Conservation (phyloP, 2,797 vertebrate species). For the Loriculus beryllinus region DNA sequence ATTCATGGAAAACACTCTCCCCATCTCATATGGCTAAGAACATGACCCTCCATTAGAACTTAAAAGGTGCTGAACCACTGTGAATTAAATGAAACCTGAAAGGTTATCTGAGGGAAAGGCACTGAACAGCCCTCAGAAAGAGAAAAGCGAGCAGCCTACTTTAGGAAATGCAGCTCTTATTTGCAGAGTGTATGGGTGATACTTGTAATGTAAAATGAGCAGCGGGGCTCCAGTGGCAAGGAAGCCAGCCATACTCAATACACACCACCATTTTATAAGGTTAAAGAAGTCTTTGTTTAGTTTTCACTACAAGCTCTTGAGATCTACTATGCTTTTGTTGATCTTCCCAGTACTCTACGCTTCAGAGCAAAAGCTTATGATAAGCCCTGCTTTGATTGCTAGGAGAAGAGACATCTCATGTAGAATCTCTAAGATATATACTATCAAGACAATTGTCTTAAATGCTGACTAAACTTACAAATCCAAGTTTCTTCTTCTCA, state of each 20-base stretch:
- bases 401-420: background rate
- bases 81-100: background rate
- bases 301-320: background rate
- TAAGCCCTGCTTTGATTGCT: background rate
- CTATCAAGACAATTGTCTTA: background rate
- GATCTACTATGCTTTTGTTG: fast-evolving
- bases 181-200: background rate
- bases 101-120: background rate
- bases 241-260: background rate
- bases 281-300: background rate
- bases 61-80: background rate
- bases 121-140: background rate
- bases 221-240: background rate
- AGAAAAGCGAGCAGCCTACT: background rate
- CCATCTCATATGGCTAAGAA: background rate
- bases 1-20: background rate
- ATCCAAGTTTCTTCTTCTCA: background rate
- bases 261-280: background rate
- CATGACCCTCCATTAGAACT: background rate
- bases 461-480: background rate
- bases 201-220: background rate
- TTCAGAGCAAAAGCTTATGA: background rate
- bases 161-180: background rate
- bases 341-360: background rate
- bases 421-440: background rate